Conservation (phyloP, 2,113 vertebrate genomes). For the Anolis carolinensis region DNA sequence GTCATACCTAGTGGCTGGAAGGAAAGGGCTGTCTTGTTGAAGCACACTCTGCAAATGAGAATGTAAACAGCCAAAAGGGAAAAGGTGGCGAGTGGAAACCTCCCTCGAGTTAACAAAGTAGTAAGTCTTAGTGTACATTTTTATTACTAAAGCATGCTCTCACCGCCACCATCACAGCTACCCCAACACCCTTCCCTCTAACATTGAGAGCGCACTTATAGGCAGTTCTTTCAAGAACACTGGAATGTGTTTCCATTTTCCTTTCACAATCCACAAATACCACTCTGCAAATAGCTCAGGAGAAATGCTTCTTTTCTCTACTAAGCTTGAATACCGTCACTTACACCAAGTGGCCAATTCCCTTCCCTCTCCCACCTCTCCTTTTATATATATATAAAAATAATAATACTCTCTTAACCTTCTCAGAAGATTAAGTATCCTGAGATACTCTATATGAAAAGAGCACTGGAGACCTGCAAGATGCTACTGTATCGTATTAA, state of each 20-base stretch:
- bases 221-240: not conserved
- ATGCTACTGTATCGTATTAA: constrained; percentile 79
- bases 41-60: too few relatives aligned
- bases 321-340: accelerated
- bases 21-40: too few relatives aligned
- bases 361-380: not conserved
- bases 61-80: not conserved
- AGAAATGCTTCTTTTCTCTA: not conserved
- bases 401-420: constrained; percentile 54
- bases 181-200: not conserved
- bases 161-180: not conserved
- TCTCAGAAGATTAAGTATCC: constrained; percentile 51
- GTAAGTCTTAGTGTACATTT: not conserved
- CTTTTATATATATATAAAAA: too few relatives aligned
- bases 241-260: constrained; percentile 3
- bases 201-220: not conserved
- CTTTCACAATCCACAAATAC: not conserved
- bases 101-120: too few relatives aligned
- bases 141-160: not conserved
- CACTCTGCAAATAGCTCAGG: not conserved
- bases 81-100: too few relatives aligned
- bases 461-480: constrained; percentile 71
- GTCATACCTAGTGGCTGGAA: too few relatives aligned
- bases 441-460: constrained; percentile 56
- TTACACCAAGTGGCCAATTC: not conserved